Base-by-base conservation (phyloP, 1,140 invertebrate genomes). In the Drosophila arizonae region DNA sequence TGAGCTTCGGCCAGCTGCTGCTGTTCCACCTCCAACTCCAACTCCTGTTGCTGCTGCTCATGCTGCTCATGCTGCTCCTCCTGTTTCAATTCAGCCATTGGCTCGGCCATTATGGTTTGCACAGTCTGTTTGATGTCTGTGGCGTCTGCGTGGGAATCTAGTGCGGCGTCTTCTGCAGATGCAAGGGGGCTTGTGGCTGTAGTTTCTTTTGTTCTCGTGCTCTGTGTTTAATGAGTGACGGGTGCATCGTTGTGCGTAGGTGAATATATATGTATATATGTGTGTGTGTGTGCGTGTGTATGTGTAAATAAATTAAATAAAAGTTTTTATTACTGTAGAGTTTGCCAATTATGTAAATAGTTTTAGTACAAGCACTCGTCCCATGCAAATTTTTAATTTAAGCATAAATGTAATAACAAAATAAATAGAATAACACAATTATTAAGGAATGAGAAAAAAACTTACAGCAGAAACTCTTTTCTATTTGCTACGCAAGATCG, bases 261-360 rank as follows among this genome's bases (percentile, higher is more conserved):
- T 45, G 41, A 46, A 43, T 57, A 50, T 41, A 28, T 70, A 15
- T 50, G 21, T 46, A 28, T 57, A 50, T 41, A 28, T 70, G 8
- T 50, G 21, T 46, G 24, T 43, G 48, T 17, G 50, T 58, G 72
- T 45, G 30, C 46, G 41, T 51, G 36, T 61, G 43, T 45, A 33
- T 62, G 52, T 76, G 66, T 45, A 85, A 86, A 86, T 79, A 87
- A 76, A 86, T 72, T 64, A 26, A 71, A 87, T 81, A 81, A 72
- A 79, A 64, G 41, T 76, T 76, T 28, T n/a, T 24, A 87, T 81
- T 86, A 86, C 41, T 79, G 63, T 68, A 17, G 15, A 15, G 41
- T 60, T 73, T 60, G 55, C 68, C 71, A 79, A 86, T 87, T 55
- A 17, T 9, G 17, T 36, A 6, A 8, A 52, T 54, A 57, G 21